These are phyloP conservation scores for Phoenicopterus ruber DNA, from an alignment of 2,113 vertebrate species.

Conservation along the genomic window DNA sequence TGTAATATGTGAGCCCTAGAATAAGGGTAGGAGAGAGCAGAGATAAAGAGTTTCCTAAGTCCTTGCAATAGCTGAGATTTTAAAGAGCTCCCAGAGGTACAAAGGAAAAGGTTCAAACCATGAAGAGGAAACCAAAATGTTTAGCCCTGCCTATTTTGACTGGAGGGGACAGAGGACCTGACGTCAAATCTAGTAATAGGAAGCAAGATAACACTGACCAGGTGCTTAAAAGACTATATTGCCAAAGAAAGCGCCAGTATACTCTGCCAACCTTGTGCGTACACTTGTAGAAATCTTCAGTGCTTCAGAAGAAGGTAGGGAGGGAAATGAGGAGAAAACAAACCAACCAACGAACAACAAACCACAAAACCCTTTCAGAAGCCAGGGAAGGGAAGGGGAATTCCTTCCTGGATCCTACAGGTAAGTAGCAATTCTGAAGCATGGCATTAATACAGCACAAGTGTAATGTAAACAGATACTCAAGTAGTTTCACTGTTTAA, in stretches of 20 bases:
- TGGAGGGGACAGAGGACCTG: background rate
- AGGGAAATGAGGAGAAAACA: background rate
- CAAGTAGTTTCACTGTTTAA: background rate
- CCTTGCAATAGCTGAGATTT: background rate
- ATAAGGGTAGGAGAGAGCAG: background rate
- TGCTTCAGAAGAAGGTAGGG: background rate
- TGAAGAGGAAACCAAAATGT: background rate
- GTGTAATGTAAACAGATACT: slow-evolving; percentile 25
- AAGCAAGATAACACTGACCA: background rate
- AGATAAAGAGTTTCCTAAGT: background rate
- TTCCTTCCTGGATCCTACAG: background rate
- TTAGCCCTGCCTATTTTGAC: background rate
- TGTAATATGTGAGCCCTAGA: background rate
- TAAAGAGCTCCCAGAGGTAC: background rate
- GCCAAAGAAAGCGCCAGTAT: background rate
- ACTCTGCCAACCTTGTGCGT: background rate
- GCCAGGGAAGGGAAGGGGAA: background rate
- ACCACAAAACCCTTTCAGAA: background rate
- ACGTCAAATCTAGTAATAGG: background rate
- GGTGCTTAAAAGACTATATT: background rate
- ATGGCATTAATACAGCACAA: background rate
- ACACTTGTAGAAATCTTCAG: background rate
- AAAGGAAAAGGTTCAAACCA: background rate
- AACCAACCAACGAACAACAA: background rate
- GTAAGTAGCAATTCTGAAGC: background rate